A percentile compares a stretch with the other conserved stretches of the same genome.
Evolutionary conservation across 2,888 invertebrate species (phyloP).

Genomic region (Trissolcus brochymenae): DNA sequence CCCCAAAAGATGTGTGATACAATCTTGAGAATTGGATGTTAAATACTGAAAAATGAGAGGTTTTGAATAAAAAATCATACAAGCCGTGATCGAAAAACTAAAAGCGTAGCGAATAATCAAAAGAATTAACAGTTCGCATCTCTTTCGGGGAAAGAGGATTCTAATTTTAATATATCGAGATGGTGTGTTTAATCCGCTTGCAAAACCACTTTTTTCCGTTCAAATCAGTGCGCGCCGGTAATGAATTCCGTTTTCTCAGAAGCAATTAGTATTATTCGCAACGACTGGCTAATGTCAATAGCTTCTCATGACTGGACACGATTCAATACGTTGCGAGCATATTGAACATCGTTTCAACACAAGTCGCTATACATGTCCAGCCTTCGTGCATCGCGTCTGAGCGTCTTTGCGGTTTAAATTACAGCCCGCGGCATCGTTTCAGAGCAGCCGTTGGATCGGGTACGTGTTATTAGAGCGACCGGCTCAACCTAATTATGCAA

Average conservation of each 20-base stretch:
- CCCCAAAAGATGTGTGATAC: no score
- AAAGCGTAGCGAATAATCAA: conserved; percentile 10
- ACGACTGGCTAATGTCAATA: conserved; percentile 46
- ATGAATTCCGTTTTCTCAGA: conserved; percentile 44
- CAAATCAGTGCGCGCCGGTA: conserved; percentile 24
- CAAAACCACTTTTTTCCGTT: conserved; percentile 25
- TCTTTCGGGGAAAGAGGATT: conserved; percentile 2
- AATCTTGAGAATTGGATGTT: no score
- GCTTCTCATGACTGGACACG: conserved; percentile 38
- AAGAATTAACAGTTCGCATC: conserved; percentile 16
- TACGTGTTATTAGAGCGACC: conserved; percentile 68
- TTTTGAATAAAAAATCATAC: conserved; percentile 3
- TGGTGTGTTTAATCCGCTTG: conserved; percentile 27
- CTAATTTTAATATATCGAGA: conserved; percentile 45
- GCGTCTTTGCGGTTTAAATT: conserved; percentile 64
- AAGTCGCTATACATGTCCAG: conserved; percentile 45
- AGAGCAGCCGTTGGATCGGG: conserved; percentile 59
- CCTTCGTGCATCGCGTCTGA: conserved; percentile 30
- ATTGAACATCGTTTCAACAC: conserved; percentile 35
- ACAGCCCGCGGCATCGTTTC: conserved; percentile 62
- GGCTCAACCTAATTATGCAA: conserved; percentile 69
- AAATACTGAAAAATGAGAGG: background rate
- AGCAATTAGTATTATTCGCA: conserved; percentile 47
- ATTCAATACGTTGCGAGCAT: conserved; percentile 36
- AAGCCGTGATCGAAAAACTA: conserved; percentile 8